Conservation (phyloP, 1,140 invertebrate genomes). For the Drosophila rufa region DNA sequence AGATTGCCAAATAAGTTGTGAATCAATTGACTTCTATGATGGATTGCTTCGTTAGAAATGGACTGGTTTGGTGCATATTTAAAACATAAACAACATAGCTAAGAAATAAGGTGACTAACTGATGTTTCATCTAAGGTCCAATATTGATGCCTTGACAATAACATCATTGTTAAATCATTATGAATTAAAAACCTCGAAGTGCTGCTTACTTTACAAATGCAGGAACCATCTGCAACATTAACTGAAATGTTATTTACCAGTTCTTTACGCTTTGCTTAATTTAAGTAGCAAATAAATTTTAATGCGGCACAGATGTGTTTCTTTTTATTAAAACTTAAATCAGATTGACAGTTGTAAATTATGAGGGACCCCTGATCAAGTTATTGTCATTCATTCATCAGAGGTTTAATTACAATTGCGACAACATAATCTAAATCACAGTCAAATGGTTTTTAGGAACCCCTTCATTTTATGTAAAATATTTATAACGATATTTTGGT, state of each 20-base stretch:
- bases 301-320: neutral
- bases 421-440: neutral
- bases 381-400: neutral
- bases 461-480: neutral
- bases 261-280: neutral
- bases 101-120: neutral
- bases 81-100: neutral
- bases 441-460: neutral
- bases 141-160: neutral
- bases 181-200: neutral
- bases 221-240: neutral
- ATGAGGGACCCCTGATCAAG: too few species aligned
- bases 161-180: neutral
- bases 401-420: too few species aligned
- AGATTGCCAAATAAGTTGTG: conserved; percentile 25
- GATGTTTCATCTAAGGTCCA: neutral
- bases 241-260: neutral
- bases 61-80: neutral
- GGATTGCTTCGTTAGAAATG: conserved; percentile 11
- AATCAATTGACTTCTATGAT: conserved; percentile 22
- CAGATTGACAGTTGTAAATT: neutral
- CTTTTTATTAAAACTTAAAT: neutral
- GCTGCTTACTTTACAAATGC: neutral
- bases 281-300: neutral
- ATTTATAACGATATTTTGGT: neutral